Evolutionary conservation across 2,888 invertebrate species (phyloP).

Genomic region (Himalopsyche kuldschensis): DNA sequence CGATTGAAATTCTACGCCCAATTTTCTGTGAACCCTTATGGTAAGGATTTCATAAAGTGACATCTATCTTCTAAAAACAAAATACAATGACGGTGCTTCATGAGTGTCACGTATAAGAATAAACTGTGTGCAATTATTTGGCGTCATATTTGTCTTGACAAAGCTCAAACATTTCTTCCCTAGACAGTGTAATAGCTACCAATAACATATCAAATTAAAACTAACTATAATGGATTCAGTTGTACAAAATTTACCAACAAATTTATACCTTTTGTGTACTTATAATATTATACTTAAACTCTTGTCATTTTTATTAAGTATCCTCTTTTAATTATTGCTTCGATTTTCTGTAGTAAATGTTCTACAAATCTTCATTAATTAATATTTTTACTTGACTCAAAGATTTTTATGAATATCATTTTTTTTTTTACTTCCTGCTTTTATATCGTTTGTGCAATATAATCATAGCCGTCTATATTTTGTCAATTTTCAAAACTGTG

Average conservation of each 20-base stretch:
- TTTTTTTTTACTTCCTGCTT: not conserved
- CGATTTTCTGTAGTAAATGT: not conserved
- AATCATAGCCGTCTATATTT: not conserved
- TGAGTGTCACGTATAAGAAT: not conserved
- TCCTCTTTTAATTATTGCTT: not conserved
- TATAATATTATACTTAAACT: not conserved
- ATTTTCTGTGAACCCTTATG: no score
- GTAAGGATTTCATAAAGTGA: not conserved
- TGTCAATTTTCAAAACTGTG: no score
- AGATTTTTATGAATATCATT: not conserved
- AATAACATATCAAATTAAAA: not conserved
- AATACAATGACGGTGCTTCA: not conserved
- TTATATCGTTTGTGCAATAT: not conserved
- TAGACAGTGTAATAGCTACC: not conserved
- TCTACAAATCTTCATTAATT: not conserved
- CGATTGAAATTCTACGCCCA: no score
- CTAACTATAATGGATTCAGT: not conserved
- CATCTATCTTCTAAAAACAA: not conserved
- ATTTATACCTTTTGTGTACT: not conserved
- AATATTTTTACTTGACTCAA: not conserved
- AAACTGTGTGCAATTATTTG: not conserved
- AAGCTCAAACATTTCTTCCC: not conserved
- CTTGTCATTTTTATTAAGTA: not conserved
- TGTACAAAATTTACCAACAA: not conserved
- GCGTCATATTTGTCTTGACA: not conserved